Conservation (phyloP, 2,888 invertebrate genomes). For the Bellardia bayeri region DNA sequence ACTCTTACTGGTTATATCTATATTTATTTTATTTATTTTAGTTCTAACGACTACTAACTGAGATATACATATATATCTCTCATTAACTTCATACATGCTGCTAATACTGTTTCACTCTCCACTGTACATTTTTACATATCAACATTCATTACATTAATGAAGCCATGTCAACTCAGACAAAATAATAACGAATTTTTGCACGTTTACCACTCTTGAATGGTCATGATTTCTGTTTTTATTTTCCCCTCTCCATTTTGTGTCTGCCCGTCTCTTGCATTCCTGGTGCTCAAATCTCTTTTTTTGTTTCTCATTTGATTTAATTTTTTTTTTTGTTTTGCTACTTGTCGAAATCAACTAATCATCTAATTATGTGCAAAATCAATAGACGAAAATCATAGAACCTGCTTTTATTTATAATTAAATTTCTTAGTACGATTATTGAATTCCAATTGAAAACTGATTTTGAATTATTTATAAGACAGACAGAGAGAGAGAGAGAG, state of each 20-base stretch:
- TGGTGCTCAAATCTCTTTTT: constrained; percentile 38
- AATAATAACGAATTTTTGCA: constrained; percentile 57
- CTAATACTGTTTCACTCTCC: not conserved
- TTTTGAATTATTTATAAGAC: not conserved
- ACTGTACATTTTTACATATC: constrained; percentile 36
- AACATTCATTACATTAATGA: constrained; percentile 50
- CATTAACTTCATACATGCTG: no score
- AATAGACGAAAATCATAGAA: constrained; percentile 32
- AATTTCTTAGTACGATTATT: constrained; percentile 40
- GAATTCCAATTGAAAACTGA: constrained; percentile 41
- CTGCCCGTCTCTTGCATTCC: not conserved
- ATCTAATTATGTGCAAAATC: constrained; percentile 28
- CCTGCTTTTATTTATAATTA: constrained; percentile 54
- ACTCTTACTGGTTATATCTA: no score
- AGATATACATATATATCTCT: no score
- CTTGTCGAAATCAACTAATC: constrained; percentile 41
- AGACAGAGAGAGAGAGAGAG: no score
- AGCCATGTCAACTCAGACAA: constrained; percentile 63
- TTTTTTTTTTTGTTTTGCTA: not conserved
- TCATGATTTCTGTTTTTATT: constrained; percentile 17
- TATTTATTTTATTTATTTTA: no score
- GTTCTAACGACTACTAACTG: no score
- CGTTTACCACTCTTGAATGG: constrained; percentile 53
- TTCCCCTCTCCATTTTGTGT: not conserved
- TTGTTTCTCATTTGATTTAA: not conserved